Base-by-base conservation (phyloP, 1,140 invertebrate species). In the Oryctes rhinoceros region DNA sequence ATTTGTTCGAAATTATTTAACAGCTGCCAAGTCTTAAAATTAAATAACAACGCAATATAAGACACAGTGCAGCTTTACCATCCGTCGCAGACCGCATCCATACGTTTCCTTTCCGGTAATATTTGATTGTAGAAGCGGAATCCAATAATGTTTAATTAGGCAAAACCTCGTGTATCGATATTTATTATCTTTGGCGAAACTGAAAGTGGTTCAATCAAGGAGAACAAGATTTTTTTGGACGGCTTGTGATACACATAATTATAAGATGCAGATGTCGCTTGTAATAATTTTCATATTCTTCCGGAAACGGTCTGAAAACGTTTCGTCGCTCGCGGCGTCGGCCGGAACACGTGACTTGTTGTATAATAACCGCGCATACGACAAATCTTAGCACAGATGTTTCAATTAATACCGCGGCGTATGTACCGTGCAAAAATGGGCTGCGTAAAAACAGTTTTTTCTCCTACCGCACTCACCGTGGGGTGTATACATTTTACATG, bases 121-220 rank as follows among this genome's bases (percentile, higher is more conserved):
- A 71, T 71, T 71, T 35, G 65, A 24, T 71, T 35, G 24, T 37
- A 15, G 35, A 10, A 71, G 7, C 65, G 65, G 65, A 71, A 71
- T 71, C 20, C 65, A 37, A 71, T 71, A 71, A 71, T 24, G 65
- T 20, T 24, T 35, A 71, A 71, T 71, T 35, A 71, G 13, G 20
- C 13, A 71, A 37, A 67, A 67, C 18, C 30, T 15, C 65, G 15
- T 67, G 65, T 11, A 71, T 71, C 65, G 65, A 24, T 15, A 71
- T 67, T 67, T 71, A 37, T 37, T 37, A 71, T 24, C 24, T 59
- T 59, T 6, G 11, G 65, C 65, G 65, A 71, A 71, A 71, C 24
- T 37, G 65, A 71, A 71, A 71, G 65, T 71, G 65, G 65, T 71
- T 71, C 65, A 71, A 71, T 71, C 65, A 71, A 71, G 65, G 65